Conservation (phyloP, 2,888 invertebrate genomes). For the Diaperis boleti region DNA sequence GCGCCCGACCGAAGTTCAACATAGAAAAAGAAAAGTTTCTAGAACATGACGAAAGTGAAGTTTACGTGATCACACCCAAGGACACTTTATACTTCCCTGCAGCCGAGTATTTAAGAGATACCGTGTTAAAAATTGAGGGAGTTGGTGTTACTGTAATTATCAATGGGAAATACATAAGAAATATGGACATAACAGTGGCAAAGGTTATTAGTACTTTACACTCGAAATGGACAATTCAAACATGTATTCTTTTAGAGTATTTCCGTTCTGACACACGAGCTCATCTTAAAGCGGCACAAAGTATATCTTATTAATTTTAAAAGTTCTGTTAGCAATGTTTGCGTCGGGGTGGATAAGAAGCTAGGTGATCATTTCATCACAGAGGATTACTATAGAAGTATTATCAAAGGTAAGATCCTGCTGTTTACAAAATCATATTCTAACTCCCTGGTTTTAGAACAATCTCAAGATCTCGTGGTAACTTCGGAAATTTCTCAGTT, state of each 20-base stretch:
- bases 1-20: slow-evolving; percentile 67
- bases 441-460: slow-evolving; percentile 4
- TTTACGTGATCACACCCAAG: slow-evolving; percentile 73
- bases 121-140: slow-evolving; percentile 61
- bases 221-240: neutral
- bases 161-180: slow-evolving; percentile 70
- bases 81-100: slow-evolving; percentile 84
- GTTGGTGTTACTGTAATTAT: slow-evolving; percentile 60
- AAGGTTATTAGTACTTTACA: too few relatives aligned
- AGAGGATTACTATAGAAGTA: slow-evolving; percentile 7
- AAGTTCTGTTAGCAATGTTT: slow-evolving; percentile 11
- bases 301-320: slow-evolving; percentile 26
- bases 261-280: slow-evolving; percentile 23
- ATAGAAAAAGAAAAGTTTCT: slow-evolving; percentile 59
- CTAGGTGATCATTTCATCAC: slow-evolving; percentile 15
- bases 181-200: slow-evolving; percentile 74
- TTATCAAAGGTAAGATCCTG: slow-evolving; percentile 3
- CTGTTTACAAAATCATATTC: too few relatives aligned
- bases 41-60: slow-evolving; percentile 58
- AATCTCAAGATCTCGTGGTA: neutral
- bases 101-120: slow-evolving; percentile 77
- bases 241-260: slow-evolving; percentile 22
- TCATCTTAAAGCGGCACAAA: slow-evolving; percentile 9
- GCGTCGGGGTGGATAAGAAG: slow-evolving; percentile 19
- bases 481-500: neutral